Percentiles rank a stretch among this genome's conserved stretches.
phyloP scores from a whole-genome alignment of 2,113 vertebrate genomes.

The Felis chaus region DNA sequence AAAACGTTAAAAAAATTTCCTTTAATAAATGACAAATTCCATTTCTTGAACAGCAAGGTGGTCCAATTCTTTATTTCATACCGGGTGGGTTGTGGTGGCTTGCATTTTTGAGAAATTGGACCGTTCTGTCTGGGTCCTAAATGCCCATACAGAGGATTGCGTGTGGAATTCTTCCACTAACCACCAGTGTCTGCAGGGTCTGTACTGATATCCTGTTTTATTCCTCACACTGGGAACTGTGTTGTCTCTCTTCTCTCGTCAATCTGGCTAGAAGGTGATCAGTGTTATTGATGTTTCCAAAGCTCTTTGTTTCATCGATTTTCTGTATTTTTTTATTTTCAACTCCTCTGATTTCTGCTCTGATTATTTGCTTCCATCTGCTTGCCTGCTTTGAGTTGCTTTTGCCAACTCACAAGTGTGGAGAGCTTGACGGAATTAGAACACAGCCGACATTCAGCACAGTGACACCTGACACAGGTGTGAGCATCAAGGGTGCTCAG shows the following conservation, averaged over 20 bases:
- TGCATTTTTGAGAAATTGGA: background rate
- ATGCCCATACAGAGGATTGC: accelerated
- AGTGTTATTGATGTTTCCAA: background rate
- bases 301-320: background rate
- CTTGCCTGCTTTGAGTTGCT: background rate
- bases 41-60: background rate
- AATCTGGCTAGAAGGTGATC: background rate
- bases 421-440: background rate
- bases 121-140: too few species aligned
- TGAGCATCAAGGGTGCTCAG: background rate
- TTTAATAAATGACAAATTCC: background rate
- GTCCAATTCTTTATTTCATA: background rate
- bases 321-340: background rate
- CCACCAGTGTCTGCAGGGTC: background rate
- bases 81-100: too few species aligned
- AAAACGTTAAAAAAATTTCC: too few species aligned
- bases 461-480: accelerated
- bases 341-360: background rate
- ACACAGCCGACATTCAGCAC: background rate
- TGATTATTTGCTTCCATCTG: background rate
- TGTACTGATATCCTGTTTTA: background rate
- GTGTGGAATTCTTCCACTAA: background rate
- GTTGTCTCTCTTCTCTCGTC: background rate
- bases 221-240: background rate
- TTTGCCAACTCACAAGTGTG: accelerated